Evolutionary conservation across 2,113 vertebrate genomes (phyloP), one percentile per base, ranked within the genome.

Genomic region (Ailuropoda melanoleuca): DNA sequence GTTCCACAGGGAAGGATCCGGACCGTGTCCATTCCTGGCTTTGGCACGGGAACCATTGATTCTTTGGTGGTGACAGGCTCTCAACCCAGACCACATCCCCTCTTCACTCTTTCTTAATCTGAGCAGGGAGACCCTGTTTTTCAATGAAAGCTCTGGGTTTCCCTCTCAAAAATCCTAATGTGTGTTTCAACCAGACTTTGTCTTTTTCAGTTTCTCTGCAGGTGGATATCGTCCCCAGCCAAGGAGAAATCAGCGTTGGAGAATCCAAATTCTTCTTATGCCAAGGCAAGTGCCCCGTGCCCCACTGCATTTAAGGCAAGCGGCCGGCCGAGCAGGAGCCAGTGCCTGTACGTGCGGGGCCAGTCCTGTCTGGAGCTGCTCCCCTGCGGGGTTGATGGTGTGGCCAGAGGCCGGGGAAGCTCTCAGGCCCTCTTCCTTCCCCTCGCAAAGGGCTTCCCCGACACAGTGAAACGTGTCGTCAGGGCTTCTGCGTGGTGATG

Each of bases 251-350:
- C 98, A 99, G 99, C 82, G 99, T 99, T 11, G 99, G 99, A 98
- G 99, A 99, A 78, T 99, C 99, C 78, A 99, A 99, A 93, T 99
- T 99, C 99, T 99, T 99, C 99, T 97, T 99, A 97, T 99, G 99
- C 88, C 99, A 99, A 99, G 99, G 99, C 99, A 99, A 98, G 98
- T 89, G 64, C 14, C 64, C 72, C 0, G 4, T 95, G 12, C 87
- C 43, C 8, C 58, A 6, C 78, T 24, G 96, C 99, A 98, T 99
- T 96, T 98, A 98, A 15, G 60, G 77, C 31, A n/a, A 18, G 12
- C 31, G 17, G 53, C 48, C 56, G 7, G 31, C 37, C 37, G 72
- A 58, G 34, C 14, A 31, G 90, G 8, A 39, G 37, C 23, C 46
- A 0, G 8, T 2, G 90, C 17, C 19, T 17, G 0, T 17, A 11